Base-by-base conservation (phyloP, 1,140 invertebrate genomes). In the Bombus fervidus region DNA sequence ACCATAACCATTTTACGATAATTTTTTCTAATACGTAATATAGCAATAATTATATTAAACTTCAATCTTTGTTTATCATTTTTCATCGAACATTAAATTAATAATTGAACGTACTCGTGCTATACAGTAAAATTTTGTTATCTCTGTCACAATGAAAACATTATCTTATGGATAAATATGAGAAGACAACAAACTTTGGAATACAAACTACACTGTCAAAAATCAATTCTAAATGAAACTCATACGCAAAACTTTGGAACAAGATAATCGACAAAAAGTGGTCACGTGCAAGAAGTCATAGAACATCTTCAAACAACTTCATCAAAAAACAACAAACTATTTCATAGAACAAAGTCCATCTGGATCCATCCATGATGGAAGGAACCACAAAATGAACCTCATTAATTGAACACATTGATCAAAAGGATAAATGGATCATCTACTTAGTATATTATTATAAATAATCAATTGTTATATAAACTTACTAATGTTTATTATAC, bases 251-350 rank as follows among this genome's bases (percentile, higher is more conserved):
- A 2, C 47, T 53, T 53, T 53, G 6, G 12, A 64, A 31, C 6
- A 13, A 31, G 6, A 18, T 18, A 12, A 64, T 31, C 62, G 13
- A 15, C 2, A 6, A 15, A n/a, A 64, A 6, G 6, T 31, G 62
- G 6, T 22, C 47, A 53, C 0, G 18, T 22, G 0, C 0, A 22
- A 53, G 18, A 53, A 2, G 22, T 53, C 18, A n/a, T 6, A 31
- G 62, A 22, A 37, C 18, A 37, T 37, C 18, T 66, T 31, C 8
- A 31, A 37, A 37, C 34, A 37, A 37, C 34, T 68, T 4, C 0
- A 37, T 37, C 9, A 10, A 34, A 25, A 68, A 10, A 0, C 18
- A n/a, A 13, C 3, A 25, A 68, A 68, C 3, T 28, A 39, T 69
- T 25, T 18, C 4, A 39, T 25, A 13, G 37, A 39, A 69, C 25